A percentile compares a stretch with the other conserved stretches of the same genome.
These are phyloP conservation scores for Typhlichthys subterraneus DNA, from an alignment of 2,797 vertebrate genomes.

Conservation along the genomic window DNA sequence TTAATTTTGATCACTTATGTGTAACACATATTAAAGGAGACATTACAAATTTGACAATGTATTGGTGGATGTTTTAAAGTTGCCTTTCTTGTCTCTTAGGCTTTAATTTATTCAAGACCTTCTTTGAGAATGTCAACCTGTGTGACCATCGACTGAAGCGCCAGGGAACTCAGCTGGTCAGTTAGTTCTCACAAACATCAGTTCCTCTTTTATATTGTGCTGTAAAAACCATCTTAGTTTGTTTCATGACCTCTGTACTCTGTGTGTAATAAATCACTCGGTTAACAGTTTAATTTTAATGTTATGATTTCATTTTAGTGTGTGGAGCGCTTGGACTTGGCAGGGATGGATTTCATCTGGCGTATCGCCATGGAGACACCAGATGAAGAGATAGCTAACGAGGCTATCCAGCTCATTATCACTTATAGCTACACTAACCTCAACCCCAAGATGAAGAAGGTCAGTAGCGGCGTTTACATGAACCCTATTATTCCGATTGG, in stretches of 20 bases:
- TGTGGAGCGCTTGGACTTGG: slow-evolving; percentile 95
- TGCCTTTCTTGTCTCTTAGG: slow-evolving; percentile 72
- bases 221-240: too few species aligned
- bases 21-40: too few species aligned
- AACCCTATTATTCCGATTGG: too few species aligned
- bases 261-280: not conserved
- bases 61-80: not conserved
- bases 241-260: not conserved
- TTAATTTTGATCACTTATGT: too few species aligned
- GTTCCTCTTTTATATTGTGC: not conserved
- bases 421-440: slow-evolving; percentile 98
- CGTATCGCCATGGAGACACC: slow-evolving; percentile 99
- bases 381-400: slow-evolving; percentile 98
- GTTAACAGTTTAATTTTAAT: not conserved
- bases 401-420: slow-evolving; percentile 97
- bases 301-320: slow-evolving; percentile 75
- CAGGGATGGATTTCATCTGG: slow-evolving; percentile 99
- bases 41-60: not conserved
- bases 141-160: slow-evolving; percentile 97
- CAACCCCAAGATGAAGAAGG: slow-evolving; percentile 98
- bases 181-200: slow-evolving; percentile 10
- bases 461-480: slow-evolving; percentile 44
- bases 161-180: slow-evolving; percentile 95
- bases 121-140: slow-evolving; percentile 98
- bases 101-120: slow-evolving; percentile 98